Evolutionary conservation across 2,888 invertebrate species (phyloP), one percentile per base, ranked within the genome.

Genomic region (Thecocarcelia acutangulata): DNA sequence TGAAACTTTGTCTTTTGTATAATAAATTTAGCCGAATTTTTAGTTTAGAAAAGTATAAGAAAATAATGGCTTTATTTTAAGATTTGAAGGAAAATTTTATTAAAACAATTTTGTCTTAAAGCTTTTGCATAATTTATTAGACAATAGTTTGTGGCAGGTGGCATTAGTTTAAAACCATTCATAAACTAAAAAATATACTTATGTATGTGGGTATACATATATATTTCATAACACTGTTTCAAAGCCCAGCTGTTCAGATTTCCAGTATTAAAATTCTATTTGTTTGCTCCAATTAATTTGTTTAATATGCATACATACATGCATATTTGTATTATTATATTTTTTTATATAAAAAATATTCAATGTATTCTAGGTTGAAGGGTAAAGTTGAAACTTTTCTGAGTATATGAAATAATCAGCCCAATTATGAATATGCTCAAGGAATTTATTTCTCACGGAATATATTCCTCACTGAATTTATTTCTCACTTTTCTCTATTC

Each of bases 221-320:
- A 15, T 63, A 15, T 66, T 48, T 17, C 28, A 28, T 24, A 42
- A 13, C 28, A 52, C 9, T n/a, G 50, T 21, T 56, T n/a, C 17
- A 28, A 15, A 28, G 5, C 19, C 4, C 80, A 80, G 66, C 33
- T 76, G 80, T n/a, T 66, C 56, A 15, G 17, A n/a, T 66, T 80
- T 70, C 46, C 80, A 76, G 54, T 15, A 59, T 75, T 66, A 66
- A 72, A 44, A 46, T 54, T 80, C 44, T 46, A 79, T 75, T 37
- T 19, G 52, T 0, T 56, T 33, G 40, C 50, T 61, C 13, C 37
- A 17, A 9, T 33, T 33, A 33, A 6, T 8, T 8, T 8, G 33
- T 33, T 33, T 33, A 33, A 9, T 33, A 5, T 5, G 5, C 24
- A 24, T 24, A 24, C 24, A 24, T 24, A 24, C 24, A 24, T 24